phyloP scores from a whole-genome alignment of 2,888 invertebrate genomes.

The Octodonta nipae region DNA sequence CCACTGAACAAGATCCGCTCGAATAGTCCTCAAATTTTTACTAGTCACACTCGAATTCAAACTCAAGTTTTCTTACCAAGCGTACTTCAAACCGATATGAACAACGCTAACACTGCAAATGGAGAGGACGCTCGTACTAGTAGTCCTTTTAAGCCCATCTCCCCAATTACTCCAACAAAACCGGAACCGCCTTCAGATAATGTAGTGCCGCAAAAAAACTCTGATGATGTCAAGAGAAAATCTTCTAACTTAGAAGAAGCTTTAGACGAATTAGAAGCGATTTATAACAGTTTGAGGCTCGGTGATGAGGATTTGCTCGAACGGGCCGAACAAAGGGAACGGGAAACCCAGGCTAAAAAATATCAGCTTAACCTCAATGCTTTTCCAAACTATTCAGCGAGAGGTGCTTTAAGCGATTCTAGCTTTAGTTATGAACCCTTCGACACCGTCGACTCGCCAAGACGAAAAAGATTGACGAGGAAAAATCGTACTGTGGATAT shows the following conservation, averaged over 20 bases:
- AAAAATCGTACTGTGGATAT: constrained; percentile 47
- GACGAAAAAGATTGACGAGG: constrained; percentile 23
- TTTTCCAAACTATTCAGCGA: constrained; percentile 20
- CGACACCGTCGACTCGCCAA: constrained; percentile 27
- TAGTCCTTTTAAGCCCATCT: constrained; percentile 15
- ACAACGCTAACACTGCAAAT: too few relatives aligned
- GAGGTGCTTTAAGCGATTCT: constrained; percentile 33
- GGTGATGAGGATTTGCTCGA: constrained; percentile 72
- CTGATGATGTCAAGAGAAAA: constrained; percentile 39
- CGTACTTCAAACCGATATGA: too few relatives aligned
- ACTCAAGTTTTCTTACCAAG: background rate
- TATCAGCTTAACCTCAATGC: background rate
- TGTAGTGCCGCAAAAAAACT: too few relatives aligned
- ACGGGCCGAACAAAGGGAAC: constrained; percentile 60
- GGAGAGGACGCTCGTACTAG: constrained; percentile 8
- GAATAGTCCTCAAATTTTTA: constrained; percentile 30
- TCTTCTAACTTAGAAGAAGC: constrained; percentile 78
- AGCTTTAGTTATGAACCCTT: constrained; percentile 33
- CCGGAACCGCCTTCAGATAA: constrained; percentile 8
- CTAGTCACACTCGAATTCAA: constrained; percentile 13
- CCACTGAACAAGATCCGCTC: constrained; percentile 13
- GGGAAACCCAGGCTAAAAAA: constrained; percentile 29
- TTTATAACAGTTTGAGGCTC: constrained; percentile 74
- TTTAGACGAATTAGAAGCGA: constrained; percentile 77
- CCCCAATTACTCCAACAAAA: constrained; percentile 7